phyloP scores from a whole-genome alignment of 2,888 invertebrate species.

The Clivina fossor region DNA sequence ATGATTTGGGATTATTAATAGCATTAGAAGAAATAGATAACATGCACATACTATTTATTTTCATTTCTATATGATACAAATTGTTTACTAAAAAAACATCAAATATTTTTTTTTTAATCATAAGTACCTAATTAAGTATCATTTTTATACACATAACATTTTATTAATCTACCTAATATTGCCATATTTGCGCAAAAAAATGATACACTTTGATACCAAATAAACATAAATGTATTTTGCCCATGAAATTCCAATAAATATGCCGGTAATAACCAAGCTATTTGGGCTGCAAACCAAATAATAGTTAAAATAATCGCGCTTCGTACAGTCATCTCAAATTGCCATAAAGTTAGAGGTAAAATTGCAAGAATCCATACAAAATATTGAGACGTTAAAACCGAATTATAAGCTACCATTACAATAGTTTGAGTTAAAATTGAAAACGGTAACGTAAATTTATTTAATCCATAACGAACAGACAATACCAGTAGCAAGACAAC shows the following conservation, averaged over 20 bases:
- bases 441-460: constrained; percentile 74
- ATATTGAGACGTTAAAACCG: constrained; percentile 96
- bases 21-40: too few relatives aligned
- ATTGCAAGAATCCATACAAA: constrained; percentile 95
- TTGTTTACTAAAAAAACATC: too few relatives aligned
- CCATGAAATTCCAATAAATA: constrained; percentile 91
- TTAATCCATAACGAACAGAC: constrained; percentile 68
- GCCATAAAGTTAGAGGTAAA: constrained; percentile 78
- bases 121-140: constrained; percentile 42
- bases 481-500: constrained; percentile 65
- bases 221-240: constrained; percentile 75
- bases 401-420: constrained; percentile 89
- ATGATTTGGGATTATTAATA: too few relatives aligned
- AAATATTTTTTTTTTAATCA: too few relatives aligned
- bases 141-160: constrained; percentile 46
- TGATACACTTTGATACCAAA: constrained; percentile 82
- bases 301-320: constrained; percentile 56
- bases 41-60: too few relatives aligned
- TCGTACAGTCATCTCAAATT: constrained; percentile 61
- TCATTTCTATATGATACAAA: too few relatives aligned
- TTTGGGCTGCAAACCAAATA: constrained; percentile 74
- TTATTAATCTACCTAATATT: constrained; percentile 62
- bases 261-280: constrained; percentile 85
- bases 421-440: constrained; percentile 83
- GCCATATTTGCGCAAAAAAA: constrained; percentile 84